Percentiles rank a stretch among this genome's conserved stretches.
These are phyloP conservation scores for Heloderma charlesbogerti DNA, from an alignment of 2,113 vertebrate species.

Conservation along the genomic window DNA sequence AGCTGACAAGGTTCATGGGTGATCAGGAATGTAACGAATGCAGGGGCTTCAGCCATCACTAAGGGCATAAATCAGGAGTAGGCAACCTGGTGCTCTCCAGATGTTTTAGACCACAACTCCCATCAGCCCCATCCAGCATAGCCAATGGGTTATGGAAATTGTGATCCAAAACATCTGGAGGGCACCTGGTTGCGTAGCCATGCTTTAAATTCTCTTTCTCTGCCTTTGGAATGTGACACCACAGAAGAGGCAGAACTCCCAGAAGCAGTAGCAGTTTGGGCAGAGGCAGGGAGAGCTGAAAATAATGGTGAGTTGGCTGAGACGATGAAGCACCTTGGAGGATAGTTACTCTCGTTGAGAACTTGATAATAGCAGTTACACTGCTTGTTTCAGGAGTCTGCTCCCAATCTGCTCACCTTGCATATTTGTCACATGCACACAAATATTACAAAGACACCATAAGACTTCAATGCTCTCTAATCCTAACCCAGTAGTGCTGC, in stretches of 20 bases:
- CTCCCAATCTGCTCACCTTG: not conserved
- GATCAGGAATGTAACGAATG: not conserved
- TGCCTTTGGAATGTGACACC: not conserved
- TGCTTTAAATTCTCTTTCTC: not conserved
- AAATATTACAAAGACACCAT: not conserved
- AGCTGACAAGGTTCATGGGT: not conserved
- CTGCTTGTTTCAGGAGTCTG: not conserved
- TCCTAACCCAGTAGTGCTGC: not conserved
- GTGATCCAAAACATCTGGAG: too few species aligned
- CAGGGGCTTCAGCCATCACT: not conserved
- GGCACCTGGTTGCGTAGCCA: too few species aligned
- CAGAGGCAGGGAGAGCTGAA: not conserved
- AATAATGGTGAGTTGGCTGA: not conserved
- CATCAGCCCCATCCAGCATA: too few species aligned
- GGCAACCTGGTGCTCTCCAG: too few species aligned
- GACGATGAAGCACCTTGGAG: not conserved
- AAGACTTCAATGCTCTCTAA: not conserved
- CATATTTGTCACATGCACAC: not conserved
- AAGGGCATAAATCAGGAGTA: not conserved
- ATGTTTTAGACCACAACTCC: not conserved
- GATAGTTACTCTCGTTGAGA: not conserved
- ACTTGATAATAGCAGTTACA: not conserved
- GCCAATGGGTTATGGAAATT: too few species aligned
- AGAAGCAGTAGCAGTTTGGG: not conserved
- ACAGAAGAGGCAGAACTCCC: not conserved